Base-by-base conservation (phyloP, 2,797 vertebrate species). In the Spea hammondii region DNA sequence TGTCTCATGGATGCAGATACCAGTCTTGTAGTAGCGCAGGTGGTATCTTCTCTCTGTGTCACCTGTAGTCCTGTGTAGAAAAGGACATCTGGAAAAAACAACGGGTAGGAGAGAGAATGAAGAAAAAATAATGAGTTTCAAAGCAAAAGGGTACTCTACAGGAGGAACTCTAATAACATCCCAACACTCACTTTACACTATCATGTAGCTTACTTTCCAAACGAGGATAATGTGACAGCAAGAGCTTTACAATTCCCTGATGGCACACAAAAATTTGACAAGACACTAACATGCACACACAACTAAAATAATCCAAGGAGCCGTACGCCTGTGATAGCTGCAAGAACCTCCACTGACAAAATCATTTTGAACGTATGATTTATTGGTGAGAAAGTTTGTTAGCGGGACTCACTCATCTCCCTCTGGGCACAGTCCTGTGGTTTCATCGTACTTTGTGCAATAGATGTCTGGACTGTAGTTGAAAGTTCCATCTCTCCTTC, bases 381-480 rank as follows among this genome's bases (percentile, higher is more conserved):
- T 8, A 12, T 12, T 14, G 13, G 3, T 17, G 62, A 44, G 10
- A 45, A 13, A 53, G 45, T 32, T 5, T 8, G 9, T n/a, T 5
- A n/a, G 51, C 6, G 64, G 6, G 4, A 97, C 97, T 97, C 88
- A 99, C 98, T 99, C 98, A 65, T 99, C 98, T 91, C 97, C 96
- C 83, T 99, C 98, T 0, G 95, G 94, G 84, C 98, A 99, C 82
- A 95, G 95, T 70, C 98, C 98, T 0, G 97, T 93, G 70, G 97
- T 97, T 90, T 99, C 97, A 2, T 99, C 98, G 53, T 97, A 99
- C 91, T 98, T 98, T 91, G 95, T 95, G 82, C 98, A 99, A 89
- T 99, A 99, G 74, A 99, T 94, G 86, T 99, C 98, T 5, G 98
- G 98, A 87, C 97, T 99, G 88, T 99, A 99, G 92, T 97, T 99